phyloP scores from a whole-genome alignment of 2,888 invertebrate species.

The Drosophila anomelani region DNA sequence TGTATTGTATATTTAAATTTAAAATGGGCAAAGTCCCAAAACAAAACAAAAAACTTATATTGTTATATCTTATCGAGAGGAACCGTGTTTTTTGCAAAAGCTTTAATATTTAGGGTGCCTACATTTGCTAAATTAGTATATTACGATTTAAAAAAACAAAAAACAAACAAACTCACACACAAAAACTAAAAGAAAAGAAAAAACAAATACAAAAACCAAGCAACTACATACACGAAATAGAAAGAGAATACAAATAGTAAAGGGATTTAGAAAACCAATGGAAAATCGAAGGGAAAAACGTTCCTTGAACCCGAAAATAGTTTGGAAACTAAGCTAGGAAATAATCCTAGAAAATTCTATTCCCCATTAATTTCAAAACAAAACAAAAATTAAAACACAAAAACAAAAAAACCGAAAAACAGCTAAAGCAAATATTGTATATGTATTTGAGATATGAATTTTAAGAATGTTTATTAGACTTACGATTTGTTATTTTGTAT shows the following conservation, averaged over 20 bases:
- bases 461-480: slow-evolving; percentile 79
- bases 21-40: slow-evolving; percentile 24
- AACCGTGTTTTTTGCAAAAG: slow-evolving; percentile 85
- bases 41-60: slow-evolving; percentile 45
- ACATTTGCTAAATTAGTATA: slow-evolving; percentile 85
- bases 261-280: not conserved
- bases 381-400: slow-evolving; percentile 19
- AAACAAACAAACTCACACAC: slow-evolving; percentile 17
- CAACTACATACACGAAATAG: slow-evolving; percentile 35
- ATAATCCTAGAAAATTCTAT: slow-evolving; percentile 3
- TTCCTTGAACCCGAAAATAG: slow-evolving; percentile 6
- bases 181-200: slow-evolving; percentile 23
- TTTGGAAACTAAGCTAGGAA: slow-evolving; percentile 12
- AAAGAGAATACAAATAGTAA: slow-evolving; percentile 33
- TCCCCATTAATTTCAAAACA: slow-evolving; percentile 2
- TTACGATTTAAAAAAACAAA: slow-evolving; percentile 71
- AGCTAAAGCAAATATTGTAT: slow-evolving; percentile 52
- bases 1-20: slow-evolving; percentile 77
- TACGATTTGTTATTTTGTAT: slow-evolving; percentile 79
- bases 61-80: slow-evolving; percentile 82
- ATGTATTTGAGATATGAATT: slow-evolving; percentile 76
- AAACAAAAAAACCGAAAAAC: slow-evolving; percentile 16
- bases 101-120: slow-evolving; percentile 85
- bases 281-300: slow-evolving; percentile 14
- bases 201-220: slow-evolving; percentile 42